Percentiles rank a stretch among this genome's conserved stretches.
Evolutionary conservation across 2,888 invertebrate genomes (phyloP).

Genomic region (Oscheius sp.): DNA sequence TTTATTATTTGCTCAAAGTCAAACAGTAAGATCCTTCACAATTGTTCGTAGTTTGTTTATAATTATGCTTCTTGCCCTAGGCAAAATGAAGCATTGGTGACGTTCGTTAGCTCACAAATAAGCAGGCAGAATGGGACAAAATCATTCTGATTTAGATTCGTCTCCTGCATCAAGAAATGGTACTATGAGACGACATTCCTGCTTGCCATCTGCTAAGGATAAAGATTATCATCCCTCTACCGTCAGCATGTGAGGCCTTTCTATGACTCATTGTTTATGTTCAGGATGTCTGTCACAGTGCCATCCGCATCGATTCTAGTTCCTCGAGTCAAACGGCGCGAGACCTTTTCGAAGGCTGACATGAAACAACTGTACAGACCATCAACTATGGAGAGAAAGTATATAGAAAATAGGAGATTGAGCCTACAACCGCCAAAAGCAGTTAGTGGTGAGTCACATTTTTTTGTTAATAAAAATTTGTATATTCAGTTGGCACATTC

Average conservation of each 20-base stretch:
- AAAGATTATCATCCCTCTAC: background rate
- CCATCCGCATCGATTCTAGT: constrained; percentile 40
- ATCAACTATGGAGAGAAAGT: too few relatives aligned
- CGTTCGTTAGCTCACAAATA: too few relatives aligned
- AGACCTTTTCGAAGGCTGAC: constrained; percentile 46
- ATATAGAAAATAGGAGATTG: background rate
- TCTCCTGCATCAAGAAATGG: constrained; percentile 1
- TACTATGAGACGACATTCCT: constrained; percentile 21
- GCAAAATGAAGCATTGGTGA: too few relatives aligned
- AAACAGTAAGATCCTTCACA: too few relatives aligned
- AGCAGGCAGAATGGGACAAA: background rate
- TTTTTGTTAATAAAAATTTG: background rate
- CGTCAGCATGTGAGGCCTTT: constrained; percentile 6
- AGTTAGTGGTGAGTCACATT: background rate
- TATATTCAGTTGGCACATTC: constrained; percentile 20
- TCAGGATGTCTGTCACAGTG: constrained; percentile 40
- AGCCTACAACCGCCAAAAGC: background rate
- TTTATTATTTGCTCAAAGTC: too few relatives aligned
- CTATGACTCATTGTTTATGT: background rate
- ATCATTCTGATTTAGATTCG: background rate
- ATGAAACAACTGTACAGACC: constrained; percentile 15
- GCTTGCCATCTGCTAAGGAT: background rate
- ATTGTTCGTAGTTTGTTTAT: too few relatives aligned
- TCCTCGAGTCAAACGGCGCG: constrained; percentile 38
- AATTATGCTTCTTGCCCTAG: too few relatives aligned